A percentile compares a stretch with the other conserved stretches of the same genome.
Evolutionary conservation across 2,888 invertebrate genomes (phyloP).

Genomic region (Kuschelorhynchus macadamiae): DNA sequence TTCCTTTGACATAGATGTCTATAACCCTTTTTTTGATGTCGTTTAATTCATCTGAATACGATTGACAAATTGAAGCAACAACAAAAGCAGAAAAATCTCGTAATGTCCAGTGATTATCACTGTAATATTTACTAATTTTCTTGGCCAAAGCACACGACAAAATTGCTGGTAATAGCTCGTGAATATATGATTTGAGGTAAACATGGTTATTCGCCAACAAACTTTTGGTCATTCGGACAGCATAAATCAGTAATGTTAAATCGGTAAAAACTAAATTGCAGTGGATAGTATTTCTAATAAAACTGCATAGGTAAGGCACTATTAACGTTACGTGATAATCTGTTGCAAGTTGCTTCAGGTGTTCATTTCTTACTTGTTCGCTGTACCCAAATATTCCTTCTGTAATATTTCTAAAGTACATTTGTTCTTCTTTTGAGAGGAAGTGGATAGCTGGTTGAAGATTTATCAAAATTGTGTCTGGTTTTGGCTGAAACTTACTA

Average conservation of each 20-base stretch:
- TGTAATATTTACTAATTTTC: conserved; percentile 59
- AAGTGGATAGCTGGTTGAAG: conserved; percentile 56
- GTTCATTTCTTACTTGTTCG: conserved; percentile 59
- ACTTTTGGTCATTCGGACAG: conserved; percentile 60
- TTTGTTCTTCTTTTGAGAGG: conserved; percentile 60
- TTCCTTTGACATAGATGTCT: conserved; percentile 55
- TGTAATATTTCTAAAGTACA: conserved; percentile 59
- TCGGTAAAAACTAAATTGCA: conserved; percentile 59
- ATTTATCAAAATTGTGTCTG: conserved; percentile 58
- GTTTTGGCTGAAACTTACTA: conserved; percentile 55
- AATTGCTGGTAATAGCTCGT: conserved; percentile 58
- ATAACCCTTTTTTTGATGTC: conserved; percentile 59
- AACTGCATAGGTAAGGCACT: conserved; percentile 57
- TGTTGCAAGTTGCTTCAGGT: conserved; percentile 53
- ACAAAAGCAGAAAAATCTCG: conserved; percentile 61
- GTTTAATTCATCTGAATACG: conserved; percentile 55
- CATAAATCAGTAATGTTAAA: conserved; percentile 60
- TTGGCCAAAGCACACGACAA: conserved; percentile 59
- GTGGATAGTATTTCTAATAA: conserved; percentile 59
- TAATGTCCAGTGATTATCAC: conserved; percentile 62
- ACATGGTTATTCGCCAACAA: conserved; percentile 57
- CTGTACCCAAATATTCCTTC: conserved; percentile 61
- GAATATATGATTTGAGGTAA: conserved; percentile 55
- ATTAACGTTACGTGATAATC: conserved; percentile 58
- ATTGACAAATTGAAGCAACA: conserved; percentile 56